A percentile compares a stretch with the other conserved stretches of the same genome.
Evolutionary conservation across 2,888 invertebrate species (phyloP).

Genomic region (Standfussiana lucernea): DNA sequence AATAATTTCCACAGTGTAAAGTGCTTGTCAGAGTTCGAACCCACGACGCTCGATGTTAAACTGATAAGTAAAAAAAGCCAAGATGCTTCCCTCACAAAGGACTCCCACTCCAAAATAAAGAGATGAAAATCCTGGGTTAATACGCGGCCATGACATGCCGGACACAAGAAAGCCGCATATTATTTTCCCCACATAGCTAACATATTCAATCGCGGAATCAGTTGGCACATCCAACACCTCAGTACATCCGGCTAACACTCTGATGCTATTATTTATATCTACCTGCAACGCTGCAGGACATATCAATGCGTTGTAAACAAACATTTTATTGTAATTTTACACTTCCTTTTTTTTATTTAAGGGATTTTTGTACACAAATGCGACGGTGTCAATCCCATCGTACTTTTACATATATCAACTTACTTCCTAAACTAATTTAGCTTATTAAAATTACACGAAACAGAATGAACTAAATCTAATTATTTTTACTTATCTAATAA

Average conservation of each 20-base stretch:
- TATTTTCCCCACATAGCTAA: constrained; percentile 45
- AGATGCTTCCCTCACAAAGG: neutral
- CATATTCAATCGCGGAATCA: constrained; percentile 72
- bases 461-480: no score
- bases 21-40: neutral
- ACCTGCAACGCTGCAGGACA: constrained; percentile 49
- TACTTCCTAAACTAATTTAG: no score
- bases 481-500: no score
- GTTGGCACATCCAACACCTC: constrained; percentile 70
- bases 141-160: constrained; percentile 35
- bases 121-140: neutral
- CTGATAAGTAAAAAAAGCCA: neutral
- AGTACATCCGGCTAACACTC: constrained; percentile 68
- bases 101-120: neutral
- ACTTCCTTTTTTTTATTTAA: no score
- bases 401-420: no score
- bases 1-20: neutral
- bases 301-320: constrained; percentile 47
- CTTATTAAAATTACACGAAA: no score
- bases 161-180: constrained; percentile 47
- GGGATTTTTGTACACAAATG: no score
- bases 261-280: constrained; percentile 56
- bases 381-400: no score
- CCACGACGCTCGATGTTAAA: neutral
- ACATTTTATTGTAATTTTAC: constrained; percentile 27